Conservation (phyloP, 64 coral and sea anemone genomes). For the Montipora cactus region DNA sequence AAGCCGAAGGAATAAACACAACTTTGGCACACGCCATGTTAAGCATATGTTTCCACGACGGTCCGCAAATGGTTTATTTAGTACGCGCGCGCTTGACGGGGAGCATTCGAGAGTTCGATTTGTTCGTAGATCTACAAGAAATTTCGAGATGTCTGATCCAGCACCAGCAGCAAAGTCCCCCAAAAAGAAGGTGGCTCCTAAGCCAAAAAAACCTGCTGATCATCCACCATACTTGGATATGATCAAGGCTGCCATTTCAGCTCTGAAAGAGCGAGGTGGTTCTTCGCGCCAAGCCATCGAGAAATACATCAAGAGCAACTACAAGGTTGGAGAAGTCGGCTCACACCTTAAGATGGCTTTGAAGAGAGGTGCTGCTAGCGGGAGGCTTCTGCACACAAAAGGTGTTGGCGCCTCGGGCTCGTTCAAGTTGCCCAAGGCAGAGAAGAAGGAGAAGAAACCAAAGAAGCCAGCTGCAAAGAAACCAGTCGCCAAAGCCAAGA, state of each 20-base stretch:
- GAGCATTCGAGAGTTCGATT: not conserved
- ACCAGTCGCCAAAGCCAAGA: not conserved
- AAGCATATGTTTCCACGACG: not conserved
- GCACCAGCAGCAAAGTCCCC: not conserved
- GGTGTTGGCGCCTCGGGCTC: too few species aligned
- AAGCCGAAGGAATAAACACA: not conserved
- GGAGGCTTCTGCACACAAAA: too few species aligned
- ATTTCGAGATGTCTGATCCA: constrained; percentile 16
- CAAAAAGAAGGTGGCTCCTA: not conserved
- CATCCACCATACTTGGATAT: constrained; percentile 28
- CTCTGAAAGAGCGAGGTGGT: constrained; percentile 32
- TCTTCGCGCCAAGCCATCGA: constrained; percentile 49
- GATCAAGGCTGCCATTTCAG: constrained; percentile 22
- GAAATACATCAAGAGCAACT: constrained; percentile 48
- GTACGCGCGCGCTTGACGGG: not conserved
- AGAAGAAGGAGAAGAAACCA: too few species aligned
- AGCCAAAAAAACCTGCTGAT: constrained; percentile 3
- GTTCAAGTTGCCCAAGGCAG: too few species aligned
- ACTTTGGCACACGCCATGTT: not conserved
- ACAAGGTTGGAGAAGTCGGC: constrained; percentile 12
- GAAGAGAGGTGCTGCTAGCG: too few species aligned
- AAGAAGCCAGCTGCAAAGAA: not conserved
- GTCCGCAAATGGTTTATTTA: not conserved
- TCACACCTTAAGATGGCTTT: not conserved
- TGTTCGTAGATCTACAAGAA: not conserved